Evolutionary conservation across 1,140 invertebrate species (phyloP), one percentile per base, ranked within the genome.

Genomic region (Drosophila baimaii): DNA sequence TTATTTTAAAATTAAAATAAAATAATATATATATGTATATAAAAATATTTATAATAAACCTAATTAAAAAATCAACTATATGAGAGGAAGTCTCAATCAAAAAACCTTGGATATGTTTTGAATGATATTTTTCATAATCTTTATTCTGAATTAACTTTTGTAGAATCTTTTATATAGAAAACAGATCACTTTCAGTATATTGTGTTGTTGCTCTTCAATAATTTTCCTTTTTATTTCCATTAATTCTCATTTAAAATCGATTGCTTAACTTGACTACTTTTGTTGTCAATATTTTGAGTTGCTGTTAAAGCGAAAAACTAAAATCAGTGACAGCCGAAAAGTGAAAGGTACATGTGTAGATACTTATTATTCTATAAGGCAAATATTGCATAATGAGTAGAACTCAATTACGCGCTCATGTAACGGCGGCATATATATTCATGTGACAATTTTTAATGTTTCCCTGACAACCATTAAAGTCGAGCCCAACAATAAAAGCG

Each of bases 401-500:
- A 89, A 80, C 79, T 84, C 69, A 89, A 90, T 89, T 89, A 69
- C 35, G 62, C 46, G 43, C n/a, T 49, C 33, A 59, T 62, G 73
- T 51, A 70, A 61, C 69, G 62, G 8, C 10, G 39, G 65, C 47
- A 54, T 54, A 72, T 59, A 56, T 79, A 77, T 75, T 77, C 79
- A 82, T 88, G 82, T 83, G 80, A 80, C 80, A 88, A 88, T 88
- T 80, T 88, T 83, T 83, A 83, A 76, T 89, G 84, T 88, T 77
- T 70, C 51, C 52, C 52, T 81, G 84, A 89, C 80, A 88, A 80
- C 77, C 84, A 89, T 81, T 89, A 84, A 83, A 89, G 71, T 88
- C 72, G 75, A 41, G 66, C 77, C 71, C 77, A 19, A 86, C 81
- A 84, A 72, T 79, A 73, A 73, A 74, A 72, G 52, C 63, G 78